phyloP scores from a whole-genome alignment of 2,888 invertebrate genomes.

The Drosophila stalkeri region DNA sequence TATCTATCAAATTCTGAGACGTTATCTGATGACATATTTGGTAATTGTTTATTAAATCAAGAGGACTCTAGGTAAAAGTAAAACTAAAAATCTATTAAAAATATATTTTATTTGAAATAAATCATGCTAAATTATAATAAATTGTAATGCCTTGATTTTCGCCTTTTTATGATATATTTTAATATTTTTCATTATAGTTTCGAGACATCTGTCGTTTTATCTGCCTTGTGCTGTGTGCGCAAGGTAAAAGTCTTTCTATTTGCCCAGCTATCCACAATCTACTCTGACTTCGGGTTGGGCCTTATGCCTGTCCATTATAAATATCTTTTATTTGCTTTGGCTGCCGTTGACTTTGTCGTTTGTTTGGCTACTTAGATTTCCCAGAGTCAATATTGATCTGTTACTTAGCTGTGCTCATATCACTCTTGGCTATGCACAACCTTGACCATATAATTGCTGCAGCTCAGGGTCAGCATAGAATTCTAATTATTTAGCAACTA shows the following conservation, averaged over 20 bases:
- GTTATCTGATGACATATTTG: too few relatives aligned
- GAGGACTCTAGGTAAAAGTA: too few relatives aligned
- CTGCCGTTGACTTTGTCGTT: constrained; percentile 41
- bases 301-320: constrained; percentile 26
- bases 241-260: constrained; percentile 57
- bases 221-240: constrained; percentile 9
- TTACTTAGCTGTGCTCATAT: constrained; percentile 43
- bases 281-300: not conserved
- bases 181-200: not conserved
- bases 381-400: constrained; percentile 64
- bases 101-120: not conserved
- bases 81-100: too few relatives aligned
- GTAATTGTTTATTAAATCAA: too few relatives aligned
- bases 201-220: not conserved
- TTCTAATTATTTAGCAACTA: constrained; percentile 50
- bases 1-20: too few relatives aligned
- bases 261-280: constrained; percentile 35
- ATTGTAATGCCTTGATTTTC: not conserved
- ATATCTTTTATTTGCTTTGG: constrained; percentile 63
- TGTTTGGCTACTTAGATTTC: constrained; percentile 71
- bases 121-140: too few relatives aligned
- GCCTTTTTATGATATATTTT: not conserved
- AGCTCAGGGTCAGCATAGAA: constrained; percentile 59
- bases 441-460: constrained; percentile 75
- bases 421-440: constrained; percentile 52